These are phyloP conservation scores for Phrixothrix hirtus DNA, from an alignment of 2,888 invertebrate species.

Conservation along the genomic window DNA sequence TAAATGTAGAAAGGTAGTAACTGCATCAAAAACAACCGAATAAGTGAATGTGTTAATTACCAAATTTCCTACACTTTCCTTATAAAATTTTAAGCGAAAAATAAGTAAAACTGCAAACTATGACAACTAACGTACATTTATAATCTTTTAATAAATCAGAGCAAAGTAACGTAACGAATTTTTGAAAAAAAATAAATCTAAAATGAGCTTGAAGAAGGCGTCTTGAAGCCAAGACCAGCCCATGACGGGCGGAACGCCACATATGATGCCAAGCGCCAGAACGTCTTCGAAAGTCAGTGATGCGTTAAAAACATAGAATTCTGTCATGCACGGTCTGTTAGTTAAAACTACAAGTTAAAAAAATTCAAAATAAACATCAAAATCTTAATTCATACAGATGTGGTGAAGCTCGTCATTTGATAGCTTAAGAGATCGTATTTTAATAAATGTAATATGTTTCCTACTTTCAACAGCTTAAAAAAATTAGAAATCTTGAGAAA, in stretches of 20 bases:
- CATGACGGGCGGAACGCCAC: conserved; percentile 44
- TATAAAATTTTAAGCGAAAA: no score
- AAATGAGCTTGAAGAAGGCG: conserved; percentile 31
- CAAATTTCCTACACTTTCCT: no score
- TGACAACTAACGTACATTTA: neutral
- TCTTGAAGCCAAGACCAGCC: conserved; percentile 42
- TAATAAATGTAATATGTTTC: no score
- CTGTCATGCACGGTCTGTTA: conserved; percentile 37
- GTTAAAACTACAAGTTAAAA: conserved; percentile 19
- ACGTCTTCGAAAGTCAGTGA: conserved; percentile 43
- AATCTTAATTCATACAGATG: conserved; percentile 14
- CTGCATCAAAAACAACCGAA: no score
- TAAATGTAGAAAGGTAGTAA: neutral
- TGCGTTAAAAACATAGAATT: conserved; percentile 41
- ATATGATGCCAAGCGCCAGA: conserved; percentile 43
- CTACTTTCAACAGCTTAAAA: no score
- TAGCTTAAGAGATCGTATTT: neutral
- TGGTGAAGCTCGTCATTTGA: neutral
- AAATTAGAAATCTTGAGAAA: no score
- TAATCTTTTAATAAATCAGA: neutral
- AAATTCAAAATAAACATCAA: conserved; percentile 7
- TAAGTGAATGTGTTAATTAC: no score
- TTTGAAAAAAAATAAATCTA: neutral
- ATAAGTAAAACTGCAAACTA: no score
- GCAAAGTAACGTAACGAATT: no score